Percentiles rank a stretch among this genome's conserved stretches.
Evolutionary conservation across 2,888 invertebrate species (phyloP).

Genomic region (Leptura quadrifasciata): DNA sequence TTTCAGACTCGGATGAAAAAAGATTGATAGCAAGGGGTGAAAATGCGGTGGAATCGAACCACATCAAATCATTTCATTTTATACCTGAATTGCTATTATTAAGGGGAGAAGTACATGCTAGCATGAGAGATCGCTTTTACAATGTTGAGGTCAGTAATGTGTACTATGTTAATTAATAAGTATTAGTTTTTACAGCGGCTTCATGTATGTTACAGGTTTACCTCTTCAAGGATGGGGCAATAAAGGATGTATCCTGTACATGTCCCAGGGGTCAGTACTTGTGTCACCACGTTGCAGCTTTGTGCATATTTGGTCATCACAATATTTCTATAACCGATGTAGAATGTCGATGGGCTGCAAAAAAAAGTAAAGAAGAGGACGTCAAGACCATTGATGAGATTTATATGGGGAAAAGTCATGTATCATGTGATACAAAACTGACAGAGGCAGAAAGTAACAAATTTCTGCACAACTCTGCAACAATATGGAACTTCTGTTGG

Average conservation of each 20-base stretch:
- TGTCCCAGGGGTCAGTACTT: constrained; percentile 25
- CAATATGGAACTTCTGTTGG: too few relatives aligned
- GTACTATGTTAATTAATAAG: not conserved
- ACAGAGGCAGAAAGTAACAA: too few relatives aligned
- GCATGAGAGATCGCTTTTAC: constrained; percentile 14
- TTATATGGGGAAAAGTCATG: too few relatives aligned
- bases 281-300: constrained; percentile 31
- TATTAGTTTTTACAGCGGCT: not conserved
- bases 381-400: constrained; percentile 12
- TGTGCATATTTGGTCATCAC: constrained; percentile 17
- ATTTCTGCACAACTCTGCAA: too few relatives aligned
- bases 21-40: constrained; percentile 1
- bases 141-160: constrained; percentile 9
- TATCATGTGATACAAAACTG: too few relatives aligned
- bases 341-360: constrained; percentile 23
- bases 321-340: constrained; percentile 31
- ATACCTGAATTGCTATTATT: too few relatives aligned
- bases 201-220: not conserved
- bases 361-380: not conserved
- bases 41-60: constrained; percentile 14
- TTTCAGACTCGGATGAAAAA: not conserved
- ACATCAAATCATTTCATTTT: too few relatives aligned
- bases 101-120: too few relatives aligned
- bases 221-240: too few relatives aligned
- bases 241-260: constrained; percentile 13